Evolutionary conservation across 1,140 invertebrate genomes (phyloP).

Genomic region (Papilio polyxenes): DNA sequence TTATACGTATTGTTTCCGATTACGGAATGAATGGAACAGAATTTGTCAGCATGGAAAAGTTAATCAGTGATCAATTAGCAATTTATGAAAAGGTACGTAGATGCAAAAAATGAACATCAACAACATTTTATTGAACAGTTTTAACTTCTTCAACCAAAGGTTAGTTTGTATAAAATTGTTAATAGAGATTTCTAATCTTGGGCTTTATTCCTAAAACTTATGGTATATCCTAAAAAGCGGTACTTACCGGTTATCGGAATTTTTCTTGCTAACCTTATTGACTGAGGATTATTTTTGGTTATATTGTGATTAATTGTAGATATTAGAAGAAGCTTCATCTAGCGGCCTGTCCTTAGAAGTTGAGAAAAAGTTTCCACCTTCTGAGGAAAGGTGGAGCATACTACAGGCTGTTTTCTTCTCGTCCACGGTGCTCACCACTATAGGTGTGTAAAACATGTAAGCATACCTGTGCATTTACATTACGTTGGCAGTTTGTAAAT

Average conservation of each 20-base stretch:
- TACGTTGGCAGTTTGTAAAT: background rate
- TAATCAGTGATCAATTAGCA: constrained; percentile 82
- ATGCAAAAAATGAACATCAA: background rate
- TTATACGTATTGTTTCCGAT: constrained; percentile 69
- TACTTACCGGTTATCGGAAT: background rate
- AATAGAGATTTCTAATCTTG: background rate
- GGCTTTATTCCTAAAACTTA: background rate
- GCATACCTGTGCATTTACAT: constrained; percentile 53
- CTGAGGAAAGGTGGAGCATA: constrained; percentile 87
- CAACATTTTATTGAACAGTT: background rate
- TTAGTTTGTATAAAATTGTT: background rate
- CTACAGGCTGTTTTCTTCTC: constrained; percentile 92
- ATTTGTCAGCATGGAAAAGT: constrained; percentile 78
- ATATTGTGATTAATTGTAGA: constrained; percentile 57
- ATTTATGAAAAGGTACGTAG: constrained; percentile 82
- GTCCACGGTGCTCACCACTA: constrained; percentile 91
- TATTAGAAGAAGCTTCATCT: constrained; percentile 83
- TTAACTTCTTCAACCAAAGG: background rate
- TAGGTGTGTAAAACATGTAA: constrained; percentile 84
- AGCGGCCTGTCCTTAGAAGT: constrained; percentile 82
- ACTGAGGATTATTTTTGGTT: too few relatives aligned
- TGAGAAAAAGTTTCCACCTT: constrained; percentile 80
- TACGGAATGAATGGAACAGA: constrained; percentile 82
- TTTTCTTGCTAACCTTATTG: too few relatives aligned
- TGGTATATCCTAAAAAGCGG: background rate